Evolutionary conservation across 2,797 vertebrate genomes (phyloP), one percentile per base, ranked within the genome.

Genomic region (Tympanoctomys barrerae): DNA sequence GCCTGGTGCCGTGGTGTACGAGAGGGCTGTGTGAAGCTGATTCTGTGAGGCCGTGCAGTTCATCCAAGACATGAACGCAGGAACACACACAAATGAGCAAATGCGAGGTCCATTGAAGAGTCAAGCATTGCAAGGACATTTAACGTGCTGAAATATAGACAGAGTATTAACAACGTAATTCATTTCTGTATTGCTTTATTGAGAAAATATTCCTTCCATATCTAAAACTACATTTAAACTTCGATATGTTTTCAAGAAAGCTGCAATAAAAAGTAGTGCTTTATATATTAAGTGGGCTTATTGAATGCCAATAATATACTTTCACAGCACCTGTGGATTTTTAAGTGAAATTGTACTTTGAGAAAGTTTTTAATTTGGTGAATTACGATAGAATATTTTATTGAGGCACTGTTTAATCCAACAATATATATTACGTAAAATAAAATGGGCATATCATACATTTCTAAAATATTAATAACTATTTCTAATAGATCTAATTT

Each of bases 41-140:
- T 61, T 36, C 31, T 9, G 11, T 52, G 14, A 42, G 9, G 61
- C 4, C 1, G 3, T 28, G 22, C 5, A 42, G 57, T 26, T 54
- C 28, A 83, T 52, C 2, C 2, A 31, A 57, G 22, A 26, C 13
- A n/a, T 62, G 9, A 91, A 49, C 1, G 13, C 19, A 86, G 12
- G 13, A 19, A 86, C 12, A 1, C 31, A 31, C 7, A 22, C 5
- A 11, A 12, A 2, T 14, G 1, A 88, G 21, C 2, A 1, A 14
- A 39, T 1, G 3, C n/a, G 12, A 80, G n/a, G 14, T 19, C 0
- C 0, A 8, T 7, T 42, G 62, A 86, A 42, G 0, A 59, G 22
- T 11, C 12, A 36, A 6, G 6, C 10, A 61, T 75, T 49, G 13
- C 7, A 75, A 2, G 54, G 7, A 33, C 4, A 46, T 71, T 68